Evolutionary conservation across 2,113 vertebrate genomes (phyloP).

Genomic region (Saguinus midas): DNA sequence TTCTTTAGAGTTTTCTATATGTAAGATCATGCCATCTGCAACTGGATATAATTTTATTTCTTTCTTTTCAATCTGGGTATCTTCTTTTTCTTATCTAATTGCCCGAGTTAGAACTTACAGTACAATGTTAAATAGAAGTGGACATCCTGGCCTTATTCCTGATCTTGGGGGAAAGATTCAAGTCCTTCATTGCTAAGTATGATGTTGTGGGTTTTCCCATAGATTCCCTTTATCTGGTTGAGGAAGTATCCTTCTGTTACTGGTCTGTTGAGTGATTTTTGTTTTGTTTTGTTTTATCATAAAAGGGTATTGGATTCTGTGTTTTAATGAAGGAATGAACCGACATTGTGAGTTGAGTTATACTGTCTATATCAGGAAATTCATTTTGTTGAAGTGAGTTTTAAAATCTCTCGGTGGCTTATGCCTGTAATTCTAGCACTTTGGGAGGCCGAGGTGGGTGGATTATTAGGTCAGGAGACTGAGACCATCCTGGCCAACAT

Average conservation of each 20-base stretch:
- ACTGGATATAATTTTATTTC: background rate
- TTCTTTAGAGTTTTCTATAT: background rate
- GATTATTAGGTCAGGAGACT: too few species aligned
- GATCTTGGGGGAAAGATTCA: background rate
- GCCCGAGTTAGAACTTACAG: background rate
- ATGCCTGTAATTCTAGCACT: too few species aligned
- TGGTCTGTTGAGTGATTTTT: background rate
- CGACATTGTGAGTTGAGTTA: background rate
- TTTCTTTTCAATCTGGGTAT: background rate
- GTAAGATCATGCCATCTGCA: background rate
- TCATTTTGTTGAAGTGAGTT: slow-evolving; percentile 9
- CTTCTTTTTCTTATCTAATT: background rate
- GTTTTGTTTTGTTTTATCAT: background rate
- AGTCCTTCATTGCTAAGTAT: background rate
- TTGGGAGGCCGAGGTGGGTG: too few species aligned
- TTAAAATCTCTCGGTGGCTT: background rate
- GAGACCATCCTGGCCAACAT: too few species aligned
- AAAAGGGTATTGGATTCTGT: background rate
- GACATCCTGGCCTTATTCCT: background rate
- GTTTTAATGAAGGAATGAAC: slow-evolving; percentile 30
- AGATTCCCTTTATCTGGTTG: background rate
- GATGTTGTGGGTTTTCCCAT: background rate
- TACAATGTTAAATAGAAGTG: background rate
- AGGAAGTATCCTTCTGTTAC: background rate
- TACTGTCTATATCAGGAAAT: background rate